Evolutionary conservation across 2,113 vertebrate genomes (phyloP), one percentile per base, ranked within the genome.

Genomic region (Calonectris borealis): DNA sequence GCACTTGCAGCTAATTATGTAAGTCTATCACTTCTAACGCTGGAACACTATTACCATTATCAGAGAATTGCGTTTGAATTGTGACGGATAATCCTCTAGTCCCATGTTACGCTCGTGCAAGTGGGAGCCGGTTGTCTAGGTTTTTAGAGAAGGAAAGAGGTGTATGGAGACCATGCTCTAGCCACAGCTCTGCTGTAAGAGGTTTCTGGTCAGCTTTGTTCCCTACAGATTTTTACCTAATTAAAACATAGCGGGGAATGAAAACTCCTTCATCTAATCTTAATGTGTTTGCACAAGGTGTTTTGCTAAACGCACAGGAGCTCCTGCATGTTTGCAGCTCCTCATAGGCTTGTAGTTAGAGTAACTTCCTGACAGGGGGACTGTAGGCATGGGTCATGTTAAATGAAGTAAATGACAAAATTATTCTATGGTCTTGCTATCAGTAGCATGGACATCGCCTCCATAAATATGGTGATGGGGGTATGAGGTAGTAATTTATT

Each of bases 1-100:
- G 92, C 93, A 96, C 94, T 96, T 95, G 91, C 93, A 96, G 94
- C 92, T 97, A 96, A 97, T 93, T 97, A 95, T 96, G 82, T 91
- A 94, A 92, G 90, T 95, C 96, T 95, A 96, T 97, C 86, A 96
- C 88, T 96, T 96, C 88, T 86, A 96, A 91, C 83, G 93, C 93
- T 96, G 90, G 73, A 94, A 95, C 77, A 78, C 58, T 93, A 84
- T 95, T 93, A 92, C 92, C 51, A 93, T 96, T 96, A 96, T 97
- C 96, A 94, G 95, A 93, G 93, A 91, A 96, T 60, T 88, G 76
- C 0, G 6, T 93, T 94, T 77, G 91, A 95, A 90, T 94, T 94
- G 95, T 92, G 88, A 91, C 10, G 3, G 90, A 94, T 97, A 95
- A 91, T 97, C 91, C 84, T 75, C 34, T 57, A 75, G 91, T 96